phyloP scores from a whole-genome alignment of 2,797 vertebrate genomes.

The Dryobates pubescens region DNA sequence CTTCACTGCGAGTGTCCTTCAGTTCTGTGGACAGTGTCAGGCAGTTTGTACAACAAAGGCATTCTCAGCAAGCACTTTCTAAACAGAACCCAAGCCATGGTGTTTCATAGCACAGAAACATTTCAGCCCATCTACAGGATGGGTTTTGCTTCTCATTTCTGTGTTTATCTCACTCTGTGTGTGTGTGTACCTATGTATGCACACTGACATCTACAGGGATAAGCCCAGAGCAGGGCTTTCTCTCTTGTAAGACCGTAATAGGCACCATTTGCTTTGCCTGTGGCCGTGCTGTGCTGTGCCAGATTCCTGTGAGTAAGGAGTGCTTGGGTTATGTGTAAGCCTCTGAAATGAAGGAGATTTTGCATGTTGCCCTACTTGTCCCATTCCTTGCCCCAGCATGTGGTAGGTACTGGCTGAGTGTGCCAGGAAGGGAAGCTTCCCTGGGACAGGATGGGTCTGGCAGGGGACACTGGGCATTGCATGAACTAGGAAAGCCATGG shows the following conservation, averaged over 20 bases:
- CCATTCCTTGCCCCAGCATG: accelerated
- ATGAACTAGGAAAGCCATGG: background rate
- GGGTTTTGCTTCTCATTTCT: background rate
- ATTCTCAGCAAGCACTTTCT: background rate
- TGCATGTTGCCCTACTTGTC: background rate
- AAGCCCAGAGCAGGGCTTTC: background rate
- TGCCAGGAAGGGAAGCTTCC: background rate
- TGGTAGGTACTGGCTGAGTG: accelerated
- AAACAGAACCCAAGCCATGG: background rate
- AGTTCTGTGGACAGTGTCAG: background rate
- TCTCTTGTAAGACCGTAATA: background rate
- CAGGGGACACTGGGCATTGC: background rate
- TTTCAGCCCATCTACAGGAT: background rate
- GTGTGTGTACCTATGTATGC: background rate
- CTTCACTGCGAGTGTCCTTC: background rate
- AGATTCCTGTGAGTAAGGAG: background rate
- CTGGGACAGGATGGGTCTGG: background rate
- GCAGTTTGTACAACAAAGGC: background rate
- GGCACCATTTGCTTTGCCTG: background rate
- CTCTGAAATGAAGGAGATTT: background rate
- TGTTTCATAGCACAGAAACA: background rate
- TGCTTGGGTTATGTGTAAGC: background rate
- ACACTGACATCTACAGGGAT: background rate
- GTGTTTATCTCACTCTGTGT: background rate
- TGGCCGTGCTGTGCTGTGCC: background rate